These are phyloP conservation scores for Danio tinwini DNA, from an alignment of 2,797 vertebrate genomes.

Conservation along the genomic window DNA sequence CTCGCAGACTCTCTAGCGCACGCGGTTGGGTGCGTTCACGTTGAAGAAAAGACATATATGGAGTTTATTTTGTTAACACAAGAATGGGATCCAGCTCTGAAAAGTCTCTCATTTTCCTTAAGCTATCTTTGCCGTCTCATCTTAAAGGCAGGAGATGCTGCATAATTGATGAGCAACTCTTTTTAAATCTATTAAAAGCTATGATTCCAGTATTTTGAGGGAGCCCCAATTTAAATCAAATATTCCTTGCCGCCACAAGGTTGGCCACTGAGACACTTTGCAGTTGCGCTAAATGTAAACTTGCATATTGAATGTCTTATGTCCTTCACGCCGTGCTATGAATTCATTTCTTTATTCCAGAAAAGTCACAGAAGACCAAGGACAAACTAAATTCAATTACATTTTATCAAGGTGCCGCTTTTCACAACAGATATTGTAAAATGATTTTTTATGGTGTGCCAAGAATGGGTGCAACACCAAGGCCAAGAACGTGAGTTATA, in stretches of 20 bases:
- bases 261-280: constrained; percentile 7
- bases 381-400: constrained; percentile 26
- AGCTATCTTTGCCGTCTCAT: not conserved
- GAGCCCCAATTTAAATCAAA: constrained; percentile 17
- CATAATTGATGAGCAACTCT: constrained; percentile 23
- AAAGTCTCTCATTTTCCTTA: constrained; percentile 7
- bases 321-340: constrained; percentile 7
- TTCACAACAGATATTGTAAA: constrained; percentile 23
- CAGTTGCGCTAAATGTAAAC: not conserved
- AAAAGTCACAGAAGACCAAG: constrained; percentile 14
- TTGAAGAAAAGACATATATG: constrained; percentile 30
- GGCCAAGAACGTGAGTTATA: constrained; percentile 13
- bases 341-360: not conserved
- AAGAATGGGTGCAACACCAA: constrained; percentile 25
- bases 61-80: constrained; percentile 15
- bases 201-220: constrained; percentile 22
- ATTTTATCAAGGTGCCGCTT: constrained; percentile 16
- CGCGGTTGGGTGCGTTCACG: constrained; percentile 13
- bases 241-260: not conserved
- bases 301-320: constrained; percentile 11
- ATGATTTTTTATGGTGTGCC: not conserved
- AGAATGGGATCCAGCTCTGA: not conserved
- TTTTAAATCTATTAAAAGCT: constrained; percentile 9
- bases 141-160: constrained; percentile 18
- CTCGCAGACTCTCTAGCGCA: constrained; percentile 60